A percentile compares a stretch with the other conserved stretches of the same genome.
Conservation (phyloP, 2,888 invertebrate genomes). For the Proisotoma minuta region DNA sequence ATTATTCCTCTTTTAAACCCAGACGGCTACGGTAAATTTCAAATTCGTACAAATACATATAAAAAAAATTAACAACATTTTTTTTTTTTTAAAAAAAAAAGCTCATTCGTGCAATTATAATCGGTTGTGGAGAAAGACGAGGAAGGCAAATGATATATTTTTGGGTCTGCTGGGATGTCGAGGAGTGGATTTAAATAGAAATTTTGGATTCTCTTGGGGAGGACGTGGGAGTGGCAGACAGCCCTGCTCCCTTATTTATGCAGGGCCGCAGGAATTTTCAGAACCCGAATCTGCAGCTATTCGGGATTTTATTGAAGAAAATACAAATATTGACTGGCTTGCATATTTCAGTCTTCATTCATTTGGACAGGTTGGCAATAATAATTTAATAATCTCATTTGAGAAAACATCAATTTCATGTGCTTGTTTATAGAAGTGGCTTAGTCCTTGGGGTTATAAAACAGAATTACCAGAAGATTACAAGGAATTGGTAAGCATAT, state of each 20-base stretch:
- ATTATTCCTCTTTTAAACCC: slow-evolving; percentile 12
- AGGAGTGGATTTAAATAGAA: slow-evolving; percentile 26
- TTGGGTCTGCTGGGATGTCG: slow-evolving; percentile 20
- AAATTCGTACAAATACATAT: background rate
- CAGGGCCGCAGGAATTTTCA: background rate
- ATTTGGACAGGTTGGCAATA: slow-evolving; percentile 22
- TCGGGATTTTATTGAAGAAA: slow-evolving; percentile 18
- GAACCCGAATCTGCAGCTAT: slow-evolving; percentile 14
- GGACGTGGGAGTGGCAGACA: slow-evolving; percentile 17
- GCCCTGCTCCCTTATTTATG: slow-evolving; percentile 23
- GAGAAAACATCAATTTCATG: background rate
- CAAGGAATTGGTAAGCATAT: slow-evolving; percentile 21
- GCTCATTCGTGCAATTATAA: slow-evolving; percentile 28
- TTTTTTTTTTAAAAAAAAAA: too few relatives aligned
- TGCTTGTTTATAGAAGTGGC: slow-evolving; percentile 22
- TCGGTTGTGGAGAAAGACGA: slow-evolving; percentile 26
- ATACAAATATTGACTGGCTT: slow-evolving; percentile 17
- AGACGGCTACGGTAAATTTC: background rate
- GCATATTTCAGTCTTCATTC: slow-evolving; percentile 28
- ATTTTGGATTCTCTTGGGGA: slow-evolving; percentile 25
- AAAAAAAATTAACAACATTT: slow-evolving; percentile 16
- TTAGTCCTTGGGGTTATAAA: slow-evolving; percentile 27
- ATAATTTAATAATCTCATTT: background rate
- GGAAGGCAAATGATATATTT: slow-evolving; percentile 3
- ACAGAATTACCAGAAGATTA: slow-evolving; percentile 20